Percentiles rank a stretch among this genome's conserved stretches.
Evolutionary conservation across 2,113 vertebrate genomes (phyloP).

Genomic region (Siphamia tubifer): DNA sequence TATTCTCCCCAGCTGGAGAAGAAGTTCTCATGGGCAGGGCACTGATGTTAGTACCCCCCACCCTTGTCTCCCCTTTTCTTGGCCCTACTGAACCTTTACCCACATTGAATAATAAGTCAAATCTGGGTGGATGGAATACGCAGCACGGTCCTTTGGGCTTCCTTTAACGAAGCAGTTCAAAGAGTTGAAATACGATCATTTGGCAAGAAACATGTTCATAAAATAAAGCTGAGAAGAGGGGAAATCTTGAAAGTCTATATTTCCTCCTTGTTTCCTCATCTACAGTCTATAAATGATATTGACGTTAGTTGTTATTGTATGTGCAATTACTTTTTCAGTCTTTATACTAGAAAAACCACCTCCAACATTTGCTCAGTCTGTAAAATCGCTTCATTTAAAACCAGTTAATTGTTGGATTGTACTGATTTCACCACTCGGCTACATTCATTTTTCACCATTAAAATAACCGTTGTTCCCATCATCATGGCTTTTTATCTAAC

Average conservation of each 20-base stretch:
- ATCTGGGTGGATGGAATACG: conserved; percentile 20
- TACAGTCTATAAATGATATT: conserved; percentile 16
- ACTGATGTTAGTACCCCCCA: conserved; percentile 29
- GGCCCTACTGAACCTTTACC: conserved; percentile 22
- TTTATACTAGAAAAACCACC: no score
- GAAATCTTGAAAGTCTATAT: conserved; percentile 20
- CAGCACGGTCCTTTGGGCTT: conserved; percentile 30
- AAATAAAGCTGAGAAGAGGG: conserved; percentile 11
- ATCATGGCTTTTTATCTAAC: background rate
- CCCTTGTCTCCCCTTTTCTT: background rate
- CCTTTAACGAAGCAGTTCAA: conserved; percentile 34
- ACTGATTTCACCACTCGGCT: no score
- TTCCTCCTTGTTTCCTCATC: conserved; percentile 37
- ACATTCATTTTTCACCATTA: no score
- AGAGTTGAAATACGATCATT: conserved; percentile 53
- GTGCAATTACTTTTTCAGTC: background rate
- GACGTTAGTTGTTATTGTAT: conserved; percentile 10
- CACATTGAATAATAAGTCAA: conserved; percentile 40
- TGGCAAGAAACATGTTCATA: conserved; percentile 27
- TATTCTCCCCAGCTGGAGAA: conserved; percentile 43
- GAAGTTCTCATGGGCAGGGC: conserved; percentile 17
- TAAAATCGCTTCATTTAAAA: no score
- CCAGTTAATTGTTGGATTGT: no score
- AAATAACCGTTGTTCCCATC: conserved; percentile 18
- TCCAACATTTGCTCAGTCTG: no score